These are phyloP conservation scores for Chelon labrosus DNA, from an alignment of 2,797 vertebrate genomes.

Conservation along the genomic window DNA sequence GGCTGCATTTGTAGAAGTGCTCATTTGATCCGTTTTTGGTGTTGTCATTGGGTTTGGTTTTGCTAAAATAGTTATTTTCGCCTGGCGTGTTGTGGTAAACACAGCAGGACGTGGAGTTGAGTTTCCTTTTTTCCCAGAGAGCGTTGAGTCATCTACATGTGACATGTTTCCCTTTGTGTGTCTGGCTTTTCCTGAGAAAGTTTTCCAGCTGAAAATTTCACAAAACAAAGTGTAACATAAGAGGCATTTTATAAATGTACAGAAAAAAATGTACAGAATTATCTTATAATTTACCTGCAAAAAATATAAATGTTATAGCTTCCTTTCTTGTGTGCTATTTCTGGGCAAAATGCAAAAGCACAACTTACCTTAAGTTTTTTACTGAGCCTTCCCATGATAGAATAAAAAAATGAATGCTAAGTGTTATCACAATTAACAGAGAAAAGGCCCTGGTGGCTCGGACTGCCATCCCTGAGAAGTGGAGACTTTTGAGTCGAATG, in stretches of 20 bases:
- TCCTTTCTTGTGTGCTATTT: neutral
- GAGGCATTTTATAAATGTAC: neutral
- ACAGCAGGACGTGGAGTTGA: neutral
- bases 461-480: conserved; percentile 25
- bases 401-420: neutral
- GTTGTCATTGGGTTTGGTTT: neutral
- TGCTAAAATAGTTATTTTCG: neutral
- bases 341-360: neutral
- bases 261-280: neutral
- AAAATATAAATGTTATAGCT: neutral
- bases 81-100: accelerated
- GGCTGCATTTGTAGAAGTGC: too few relatives aligned
- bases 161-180: accelerated
- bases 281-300: too few relatives aligned
- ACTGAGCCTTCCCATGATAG: conserved; percentile 14
- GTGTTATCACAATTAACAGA: conserved; percentile 5
- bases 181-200: neutral
- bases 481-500: neutral
- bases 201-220: conserved; percentile 23
- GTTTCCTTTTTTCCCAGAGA: neutral
- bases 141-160: accelerated
- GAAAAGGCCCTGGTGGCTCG: neutral
- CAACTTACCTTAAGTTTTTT: conserved; percentile 40
- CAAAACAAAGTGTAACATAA: neutral
- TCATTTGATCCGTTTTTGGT: too few relatives aligned